A percentile compares a stretch with the other conserved stretches of the same genome.
Evolutionary conservation across 2,888 invertebrate genomes (phyloP).

Genomic region (Colostygia pectinataria): DNA sequence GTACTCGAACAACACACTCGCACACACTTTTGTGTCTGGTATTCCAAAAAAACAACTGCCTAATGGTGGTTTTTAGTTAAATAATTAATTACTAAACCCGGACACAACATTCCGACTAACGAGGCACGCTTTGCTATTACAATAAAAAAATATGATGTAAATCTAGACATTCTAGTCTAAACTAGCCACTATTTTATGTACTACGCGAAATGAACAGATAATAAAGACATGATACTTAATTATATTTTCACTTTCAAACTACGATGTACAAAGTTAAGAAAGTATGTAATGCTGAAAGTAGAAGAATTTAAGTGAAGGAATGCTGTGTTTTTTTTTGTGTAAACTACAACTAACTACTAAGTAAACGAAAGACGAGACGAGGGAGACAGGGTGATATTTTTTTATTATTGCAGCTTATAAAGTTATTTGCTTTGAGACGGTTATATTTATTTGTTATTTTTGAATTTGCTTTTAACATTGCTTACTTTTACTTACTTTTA

Average conservation of each 20-base stretch:
- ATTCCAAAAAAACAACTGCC: too few relatives aligned
- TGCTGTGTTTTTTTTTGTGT: neutral
- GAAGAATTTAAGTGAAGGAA: neutral
- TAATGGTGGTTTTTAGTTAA: too few relatives aligned
- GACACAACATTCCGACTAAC: neutral
- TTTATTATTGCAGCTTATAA: neutral
- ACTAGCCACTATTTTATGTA: neutral
- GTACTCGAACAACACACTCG: too few relatives aligned
- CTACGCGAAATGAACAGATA: constrained; percentile 8
- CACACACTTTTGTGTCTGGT: too few relatives aligned
- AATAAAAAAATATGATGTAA: neutral
- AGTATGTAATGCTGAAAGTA: constrained; percentile 14
- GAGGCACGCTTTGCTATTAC: neutral
- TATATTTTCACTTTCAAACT: constrained; percentile 8
- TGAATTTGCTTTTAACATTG: too few relatives aligned
- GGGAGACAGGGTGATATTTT: neutral
- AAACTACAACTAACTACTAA: neutral
- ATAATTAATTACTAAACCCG: too few relatives aligned
- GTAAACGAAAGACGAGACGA: too few relatives aligned
- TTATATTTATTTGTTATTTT: too few relatives aligned
- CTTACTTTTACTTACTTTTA: too few relatives aligned
- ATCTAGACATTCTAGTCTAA: neutral
- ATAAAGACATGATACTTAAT: neutral
- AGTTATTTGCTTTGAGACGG: neutral
- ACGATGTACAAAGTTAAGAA: constrained; percentile 6